Base-by-base conservation (phyloP, 2,797 vertebrate species). In the Danio aesculapii region DNA sequence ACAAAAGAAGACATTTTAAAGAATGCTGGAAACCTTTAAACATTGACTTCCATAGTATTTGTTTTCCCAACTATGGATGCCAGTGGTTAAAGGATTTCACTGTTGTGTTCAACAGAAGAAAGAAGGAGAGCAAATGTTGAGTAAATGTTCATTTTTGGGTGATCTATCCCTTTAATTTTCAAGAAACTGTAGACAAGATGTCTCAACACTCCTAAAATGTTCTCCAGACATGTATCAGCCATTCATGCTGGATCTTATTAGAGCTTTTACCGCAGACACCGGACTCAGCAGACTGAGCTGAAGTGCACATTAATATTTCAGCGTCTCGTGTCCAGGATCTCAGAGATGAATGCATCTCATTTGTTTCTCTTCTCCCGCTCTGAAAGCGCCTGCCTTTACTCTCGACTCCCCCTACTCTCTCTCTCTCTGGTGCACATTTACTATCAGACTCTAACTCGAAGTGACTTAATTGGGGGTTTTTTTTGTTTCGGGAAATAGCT, bases 241-340 rank as follows among this genome's bases (percentile, higher is more conserved):
- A 92, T 93, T 94, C 92, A 93, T 92, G 90, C 92, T 91, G 90
- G 88, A 92, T 91, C 93, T 94, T 90, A 93, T 94, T 93, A 94
- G 90, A 91, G 88, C 89, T 93, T 93, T 92, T 71, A 83, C 81
- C 77, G 92, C 92, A 94, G 92, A 91, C 88, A 90, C 92, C 91
- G 92, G 93, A 91, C 92, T 93, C 92, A 90, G 90, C 88, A 90
- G 92, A 92, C 92, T 93, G 90, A 89, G 92, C 92, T 88, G 89
- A 88, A 92, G 90, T 86, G 87, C 89, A 85, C 89, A 93, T 95
- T 93, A 95, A 95, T 94, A 94, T 94, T 95, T 94, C 90, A 95
- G 89, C 86, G 86, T 90, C 93, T 93, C 92, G 92, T 87, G 90
- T 90, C 77, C 91, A 90, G 92, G 91, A 92, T 92, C 92, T 92